Evolutionary conservation across 37 sponge, comb jelly and placozoan genomes (phyloP).

Genomic region (Spongilla lacustris): DNA sequence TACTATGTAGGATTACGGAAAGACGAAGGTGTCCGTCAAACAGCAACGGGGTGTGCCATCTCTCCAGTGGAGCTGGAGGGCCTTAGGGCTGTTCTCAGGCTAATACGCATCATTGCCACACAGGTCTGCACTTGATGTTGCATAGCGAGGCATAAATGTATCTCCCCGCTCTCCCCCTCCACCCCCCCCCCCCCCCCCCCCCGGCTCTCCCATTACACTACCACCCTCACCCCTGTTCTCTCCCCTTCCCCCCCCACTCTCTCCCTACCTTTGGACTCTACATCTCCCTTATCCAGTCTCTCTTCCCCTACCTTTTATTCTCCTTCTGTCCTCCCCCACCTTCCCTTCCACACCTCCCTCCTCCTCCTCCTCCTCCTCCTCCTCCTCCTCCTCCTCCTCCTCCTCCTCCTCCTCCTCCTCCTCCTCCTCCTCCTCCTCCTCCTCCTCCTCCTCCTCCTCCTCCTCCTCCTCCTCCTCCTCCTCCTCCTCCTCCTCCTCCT

Average conservation of each 20-base stretch:
- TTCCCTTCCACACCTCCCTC: too few species aligned
- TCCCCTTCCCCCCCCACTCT: neutral
- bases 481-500: neutral
- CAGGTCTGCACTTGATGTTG: slow-evolving; percentile 28
- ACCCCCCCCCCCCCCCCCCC: too few species aligned
- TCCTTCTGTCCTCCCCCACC: neutral
- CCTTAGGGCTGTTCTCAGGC: slow-evolving; percentile 73
- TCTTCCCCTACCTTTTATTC: neutral
- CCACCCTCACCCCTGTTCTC: neutral
- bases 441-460: too few species aligned
- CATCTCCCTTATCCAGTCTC: too few species aligned
- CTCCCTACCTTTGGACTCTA: too few species aligned
- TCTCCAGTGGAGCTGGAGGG: slow-evolving; percentile 89
- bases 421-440: neutral
- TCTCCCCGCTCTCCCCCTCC: too few species aligned
- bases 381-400: neutral
- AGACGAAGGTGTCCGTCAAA: slow-evolving; percentile 24
- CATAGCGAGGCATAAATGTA: too few species aligned
- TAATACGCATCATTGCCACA: slow-evolving; percentile 67
- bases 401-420: neutral
- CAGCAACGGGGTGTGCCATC: slow-evolving; percentile 71
- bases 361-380: neutral
- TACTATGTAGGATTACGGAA: slow-evolving; percentile 76
- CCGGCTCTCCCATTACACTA: neutral
- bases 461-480: too few species aligned